Conservation (phyloP, 1,140 invertebrate genomes). For the Dendroctonus ponderosae region DNA sequence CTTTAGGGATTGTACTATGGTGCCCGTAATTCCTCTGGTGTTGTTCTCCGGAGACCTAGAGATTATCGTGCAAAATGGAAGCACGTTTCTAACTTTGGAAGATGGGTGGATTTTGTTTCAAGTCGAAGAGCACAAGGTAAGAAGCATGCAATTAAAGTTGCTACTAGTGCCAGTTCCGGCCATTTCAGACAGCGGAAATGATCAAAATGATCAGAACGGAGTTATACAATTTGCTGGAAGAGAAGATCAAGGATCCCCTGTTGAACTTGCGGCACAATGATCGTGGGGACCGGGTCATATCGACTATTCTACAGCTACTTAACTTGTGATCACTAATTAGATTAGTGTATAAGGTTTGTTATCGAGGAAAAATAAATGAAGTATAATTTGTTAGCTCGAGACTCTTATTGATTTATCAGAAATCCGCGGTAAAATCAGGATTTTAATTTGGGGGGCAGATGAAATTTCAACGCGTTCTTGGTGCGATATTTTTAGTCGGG, state of each 20-base stretch:
- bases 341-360: too few relatives aligned
- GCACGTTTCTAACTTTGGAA: constrained; percentile 74
- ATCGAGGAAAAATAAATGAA: too few relatives aligned
- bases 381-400: too few relatives aligned
- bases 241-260: constrained; percentile 77
- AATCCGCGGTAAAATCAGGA: too few relatives aligned
- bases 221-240: constrained; percentile 70
- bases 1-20: constrained; percentile 77
- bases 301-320: constrained; percentile 72
- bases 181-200: constrained; percentile 68
- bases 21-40: constrained; percentile 74
- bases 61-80: constrained; percentile 70
- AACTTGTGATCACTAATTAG: constrained; percentile 7
- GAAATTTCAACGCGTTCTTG: too few relatives aligned
- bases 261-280: constrained; percentile 74
- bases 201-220: constrained; percentile 71
- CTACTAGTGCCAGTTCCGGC: neutral
- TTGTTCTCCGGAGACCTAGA: constrained; percentile 74
- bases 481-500: neutral
- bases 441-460: too few relatives aligned
- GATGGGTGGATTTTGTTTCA: constrained; percentile 83
- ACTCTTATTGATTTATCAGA: too few relatives aligned
- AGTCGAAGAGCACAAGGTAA: constrained; percentile 71
- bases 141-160: neutral
- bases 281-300: constrained; percentile 73